phyloP scores from a whole-genome alignment of 1,140 invertebrate genomes.

The Eueides isabella region DNA sequence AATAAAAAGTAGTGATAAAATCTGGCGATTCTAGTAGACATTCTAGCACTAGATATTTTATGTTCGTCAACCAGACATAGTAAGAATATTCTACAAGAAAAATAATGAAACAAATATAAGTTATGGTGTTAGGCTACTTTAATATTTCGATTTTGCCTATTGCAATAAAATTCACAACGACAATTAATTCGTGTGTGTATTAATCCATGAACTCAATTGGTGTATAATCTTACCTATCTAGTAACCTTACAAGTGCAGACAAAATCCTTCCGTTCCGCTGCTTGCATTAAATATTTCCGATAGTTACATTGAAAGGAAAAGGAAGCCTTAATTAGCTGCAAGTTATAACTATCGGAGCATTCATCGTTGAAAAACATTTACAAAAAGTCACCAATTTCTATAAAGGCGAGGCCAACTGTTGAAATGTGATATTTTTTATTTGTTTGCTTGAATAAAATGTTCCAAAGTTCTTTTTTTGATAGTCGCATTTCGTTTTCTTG shows the following conservation, averaged over 20 bases:
- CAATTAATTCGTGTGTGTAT: too few species aligned
- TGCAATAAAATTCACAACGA: too few species aligned
- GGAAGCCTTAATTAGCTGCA: slow-evolving; percentile 17
- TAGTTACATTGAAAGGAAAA: not conserved
- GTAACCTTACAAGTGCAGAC: slow-evolving; percentile 32
- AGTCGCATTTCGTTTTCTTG: not conserved
- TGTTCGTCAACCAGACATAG: too few species aligned
- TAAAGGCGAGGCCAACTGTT: not conserved
- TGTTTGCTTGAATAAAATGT: not conserved
- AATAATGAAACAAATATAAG: too few species aligned
- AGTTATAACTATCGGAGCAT: not conserved
- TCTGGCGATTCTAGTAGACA: too few species aligned
- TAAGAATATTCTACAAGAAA: too few species aligned
- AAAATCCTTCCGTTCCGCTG: slow-evolving; percentile 13
- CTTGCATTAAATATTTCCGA: slow-evolving; percentile 21
- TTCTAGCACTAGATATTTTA: too few species aligned
- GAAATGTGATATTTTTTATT: slow-evolving; percentile 1
- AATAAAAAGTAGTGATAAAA: too few species aligned
- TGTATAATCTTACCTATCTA: slow-evolving; percentile 9
- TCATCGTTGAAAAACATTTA: not conserved
- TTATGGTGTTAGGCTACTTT: too few species aligned
- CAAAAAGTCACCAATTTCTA: slow-evolving; percentile 8
- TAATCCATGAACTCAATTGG: not conserved
- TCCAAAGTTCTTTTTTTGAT: not conserved
- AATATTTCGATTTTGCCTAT: not conserved